phyloP scores from a whole-genome alignment of 2,797 vertebrate genomes.

The Enteromius anoplus region DNA sequence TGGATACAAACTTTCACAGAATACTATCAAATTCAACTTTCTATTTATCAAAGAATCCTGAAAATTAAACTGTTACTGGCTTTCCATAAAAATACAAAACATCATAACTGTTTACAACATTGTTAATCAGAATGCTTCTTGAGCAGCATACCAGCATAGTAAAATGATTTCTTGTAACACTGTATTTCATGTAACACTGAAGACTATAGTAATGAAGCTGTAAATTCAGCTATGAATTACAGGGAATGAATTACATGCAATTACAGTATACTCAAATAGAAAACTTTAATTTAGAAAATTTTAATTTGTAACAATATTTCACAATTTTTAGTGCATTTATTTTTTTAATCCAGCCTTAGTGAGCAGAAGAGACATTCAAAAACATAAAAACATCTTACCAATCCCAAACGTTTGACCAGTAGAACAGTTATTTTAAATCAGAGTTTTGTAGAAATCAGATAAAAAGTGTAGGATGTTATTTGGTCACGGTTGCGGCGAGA shows the following conservation, averaged over 20 bases:
- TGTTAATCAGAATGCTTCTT: background rate
- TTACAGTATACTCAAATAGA: background rate
- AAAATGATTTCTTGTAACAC: too few species aligned
- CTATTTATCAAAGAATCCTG: background rate
- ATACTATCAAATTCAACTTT: background rate
- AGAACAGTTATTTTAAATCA: background rate
- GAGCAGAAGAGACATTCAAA: background rate
- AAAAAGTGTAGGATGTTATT: background rate
- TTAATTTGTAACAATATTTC: too few species aligned
- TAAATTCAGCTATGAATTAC: background rate
- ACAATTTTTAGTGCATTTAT: background rate
- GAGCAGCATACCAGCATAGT: background rate
- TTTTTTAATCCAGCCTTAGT: background rate
- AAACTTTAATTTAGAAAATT: background rate
- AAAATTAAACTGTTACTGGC: background rate
- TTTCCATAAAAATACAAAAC: background rate
- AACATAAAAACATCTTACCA: background rate
- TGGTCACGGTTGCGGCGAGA: background rate
- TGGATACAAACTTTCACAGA: constrained; percentile 3
- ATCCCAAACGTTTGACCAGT: background rate
- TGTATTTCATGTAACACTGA: background rate
- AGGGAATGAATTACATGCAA: background rate
- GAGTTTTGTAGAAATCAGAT: background rate
- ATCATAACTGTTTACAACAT: background rate
- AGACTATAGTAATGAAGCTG: background rate